Conservation (phyloP, 2,797 vertebrate genomes). For the Microcaecilia unicolor region DNA sequence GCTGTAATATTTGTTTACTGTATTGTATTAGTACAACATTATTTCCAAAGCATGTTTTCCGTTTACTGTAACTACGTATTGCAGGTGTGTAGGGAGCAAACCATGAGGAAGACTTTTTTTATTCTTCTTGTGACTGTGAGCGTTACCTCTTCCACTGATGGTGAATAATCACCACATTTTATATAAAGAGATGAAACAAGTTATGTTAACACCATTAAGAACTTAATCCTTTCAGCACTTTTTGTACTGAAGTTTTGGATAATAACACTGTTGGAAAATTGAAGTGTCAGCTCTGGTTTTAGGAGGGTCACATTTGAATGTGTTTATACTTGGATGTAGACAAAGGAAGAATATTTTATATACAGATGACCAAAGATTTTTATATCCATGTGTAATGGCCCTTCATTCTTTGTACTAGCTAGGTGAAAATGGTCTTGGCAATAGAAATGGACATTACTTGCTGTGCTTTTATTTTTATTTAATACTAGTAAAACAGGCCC, state of each 20-base stretch:
- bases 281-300: not conserved
- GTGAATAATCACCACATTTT: not conserved
- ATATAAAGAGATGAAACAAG: slow-evolving; percentile 12
- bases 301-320: not conserved
- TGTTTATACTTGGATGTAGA: slow-evolving; percentile 19
- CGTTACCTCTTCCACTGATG: slow-evolving; percentile 1
- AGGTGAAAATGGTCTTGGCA: too few species aligned
- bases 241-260: not conserved
- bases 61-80: slow-evolving; percentile 20
- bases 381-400: too few species aligned
- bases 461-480: too few species aligned
- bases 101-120: too few species aligned
- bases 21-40: too few species aligned
- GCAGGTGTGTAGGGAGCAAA: slow-evolving; percentile 18
- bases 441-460: too few species aligned
- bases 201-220: slow-evolving; percentile 19
- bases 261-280: not conserved
- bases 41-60: slow-evolving; percentile 27
- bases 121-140: too few species aligned
- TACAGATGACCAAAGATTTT: too few species aligned
- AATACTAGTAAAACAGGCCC: too few species aligned
- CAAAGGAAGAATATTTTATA: slow-evolving; percentile 17
- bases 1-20: too few species aligned
- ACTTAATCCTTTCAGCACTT: not conserved
- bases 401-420: too few species aligned